Conservation (phyloP, 2,797 vertebrate genomes). For the Coregonus suidteri region DNA sequence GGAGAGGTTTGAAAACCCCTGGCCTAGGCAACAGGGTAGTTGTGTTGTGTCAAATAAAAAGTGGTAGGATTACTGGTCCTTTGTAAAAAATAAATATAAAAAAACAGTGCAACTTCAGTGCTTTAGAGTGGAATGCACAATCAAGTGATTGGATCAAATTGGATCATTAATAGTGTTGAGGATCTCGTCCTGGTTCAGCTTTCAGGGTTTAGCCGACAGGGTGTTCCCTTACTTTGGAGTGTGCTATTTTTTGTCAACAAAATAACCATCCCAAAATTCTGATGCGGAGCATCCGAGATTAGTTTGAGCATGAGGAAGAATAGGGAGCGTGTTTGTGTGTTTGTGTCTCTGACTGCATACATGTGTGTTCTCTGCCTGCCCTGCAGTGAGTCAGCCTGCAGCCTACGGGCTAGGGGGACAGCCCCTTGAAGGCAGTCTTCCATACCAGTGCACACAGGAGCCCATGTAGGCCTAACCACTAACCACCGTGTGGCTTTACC, state of each 20-base stretch:
- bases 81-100: no score
- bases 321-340: background rate
- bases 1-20: no score
- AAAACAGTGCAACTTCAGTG: no score
- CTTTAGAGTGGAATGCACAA: no score
- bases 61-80: no score
- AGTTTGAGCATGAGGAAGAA: background rate
- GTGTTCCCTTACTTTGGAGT: background rate
- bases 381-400: constrained; percentile 1
- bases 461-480: constrained; percentile 18
- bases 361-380: background rate
- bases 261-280: background rate
- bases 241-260: background rate
- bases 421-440: constrained; percentile 50
- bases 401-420: background rate
- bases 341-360: background rate
- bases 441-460: constrained; percentile 29
- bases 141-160: no score
- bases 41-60: no score
- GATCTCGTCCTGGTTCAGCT: no score
- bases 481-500: constrained; percentile 21
- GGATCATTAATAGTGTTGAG: no score
- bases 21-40: no score
- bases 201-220: background rate
- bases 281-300: background rate